These are phyloP conservation scores for Hermatobates lingyangjiaoensis DNA, from an alignment of 1,140 invertebrate genomes.

Conservation along the genomic window DNA sequence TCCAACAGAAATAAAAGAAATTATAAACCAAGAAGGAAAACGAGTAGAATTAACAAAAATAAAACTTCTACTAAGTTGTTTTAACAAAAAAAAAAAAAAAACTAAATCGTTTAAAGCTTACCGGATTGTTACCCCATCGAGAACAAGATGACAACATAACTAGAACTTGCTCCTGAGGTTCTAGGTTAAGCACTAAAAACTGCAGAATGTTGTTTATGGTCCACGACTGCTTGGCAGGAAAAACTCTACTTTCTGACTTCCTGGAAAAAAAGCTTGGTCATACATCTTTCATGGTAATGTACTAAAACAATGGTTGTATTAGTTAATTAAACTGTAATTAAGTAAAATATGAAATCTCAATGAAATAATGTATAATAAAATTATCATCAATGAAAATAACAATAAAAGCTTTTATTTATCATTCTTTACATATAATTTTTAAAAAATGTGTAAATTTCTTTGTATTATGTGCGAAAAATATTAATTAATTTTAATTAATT, in stretches of 20 bases:
- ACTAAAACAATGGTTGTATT: neutral
- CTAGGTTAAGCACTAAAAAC: slow-evolving; percentile 48
- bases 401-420: neutral
- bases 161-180: slow-evolving; percentile 17
- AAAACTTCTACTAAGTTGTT: neutral
- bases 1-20: too few relatives aligned
- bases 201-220: slow-evolving; percentile 45
- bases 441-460: neutral
- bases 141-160: slow-evolving; percentile 16
- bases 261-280: slow-evolving; percentile 26
- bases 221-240: slow-evolving; percentile 37
- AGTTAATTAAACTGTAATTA: neutral
- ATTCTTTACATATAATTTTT: neutral
- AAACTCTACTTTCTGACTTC: slow-evolving; percentile 52
- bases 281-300: neutral
- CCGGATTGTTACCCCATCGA: slow-evolving; percentile 12
- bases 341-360: neutral
- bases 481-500: too few relatives aligned
- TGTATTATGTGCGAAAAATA: too few relatives aligned
- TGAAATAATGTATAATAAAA: neutral
- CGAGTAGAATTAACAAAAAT: too few relatives aligned
- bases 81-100: neutral
- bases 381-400: neutral
- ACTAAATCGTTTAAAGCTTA: slow-evolving; percentile 2
- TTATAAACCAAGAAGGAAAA: too few relatives aligned